Evolutionary conservation across 2,113 vertebrate species (phyloP).

Genomic region (Riparia riparia): DNA sequence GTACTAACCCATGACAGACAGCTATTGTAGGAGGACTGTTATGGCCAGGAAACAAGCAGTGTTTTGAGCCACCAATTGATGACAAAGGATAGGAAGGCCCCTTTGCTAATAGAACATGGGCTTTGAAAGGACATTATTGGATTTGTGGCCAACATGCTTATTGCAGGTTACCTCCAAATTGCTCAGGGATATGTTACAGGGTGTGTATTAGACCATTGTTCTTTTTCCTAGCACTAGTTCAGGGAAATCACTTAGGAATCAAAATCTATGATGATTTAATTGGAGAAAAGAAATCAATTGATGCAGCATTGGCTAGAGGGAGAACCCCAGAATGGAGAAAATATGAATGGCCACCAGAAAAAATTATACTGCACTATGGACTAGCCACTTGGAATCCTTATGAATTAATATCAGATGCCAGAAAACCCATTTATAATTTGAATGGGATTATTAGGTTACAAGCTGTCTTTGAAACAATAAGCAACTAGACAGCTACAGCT

Average conservation of each 20-base stretch:
- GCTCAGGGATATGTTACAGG: not conserved
- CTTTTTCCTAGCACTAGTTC: not conserved
- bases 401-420: not conserved
- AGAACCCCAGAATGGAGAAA: not conserved
- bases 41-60: not conserved
- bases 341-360: not conserved
- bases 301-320: not conserved
- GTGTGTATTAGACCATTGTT: not conserved
- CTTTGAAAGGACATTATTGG: not conserved
- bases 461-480: not conserved
- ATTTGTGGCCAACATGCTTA: not conserved
- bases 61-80: not conserved
- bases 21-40: too few relatives aligned
- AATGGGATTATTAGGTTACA: not conserved
- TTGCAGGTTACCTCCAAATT: not conserved
- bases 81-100: too few relatives aligned
- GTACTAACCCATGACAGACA: too few relatives aligned
- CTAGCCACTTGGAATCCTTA: not conserved
- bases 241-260: not conserved
- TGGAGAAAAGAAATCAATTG: not conserved
- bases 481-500: not conserved
- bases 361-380: not conserved
- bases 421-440: not conserved
- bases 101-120: rapidly evolving
- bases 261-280: not conserved